Conservation (phyloP, 2,797 vertebrate species). For the Borostomias antarcticus region DNA sequence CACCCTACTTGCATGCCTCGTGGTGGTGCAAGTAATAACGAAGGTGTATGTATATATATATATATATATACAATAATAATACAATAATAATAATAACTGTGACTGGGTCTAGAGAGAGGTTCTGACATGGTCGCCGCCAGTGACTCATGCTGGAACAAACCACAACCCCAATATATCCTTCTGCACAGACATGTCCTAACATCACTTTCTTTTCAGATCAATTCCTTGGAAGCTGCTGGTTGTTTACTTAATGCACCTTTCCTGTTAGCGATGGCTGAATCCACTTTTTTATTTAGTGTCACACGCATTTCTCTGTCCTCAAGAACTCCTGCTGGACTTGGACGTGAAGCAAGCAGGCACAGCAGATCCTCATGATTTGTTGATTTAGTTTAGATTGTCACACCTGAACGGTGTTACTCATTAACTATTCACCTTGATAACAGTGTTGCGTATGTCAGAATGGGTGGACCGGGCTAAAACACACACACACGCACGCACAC, state of each 20-base stretch:
- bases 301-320: neutral
- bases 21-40: too few species aligned
- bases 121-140: too few species aligned
- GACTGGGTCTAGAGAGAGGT: neutral
- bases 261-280: neutral
- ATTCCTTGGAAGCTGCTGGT: neutral
- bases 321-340: neutral
- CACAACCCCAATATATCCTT: neutral
- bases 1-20: too few species aligned
- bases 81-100: too few species aligned
- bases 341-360: too few species aligned
- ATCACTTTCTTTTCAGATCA: neutral
- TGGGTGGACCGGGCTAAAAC: neutral
- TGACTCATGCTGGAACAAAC: neutral
- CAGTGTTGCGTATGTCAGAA: neutral
- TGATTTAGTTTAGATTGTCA: conserved; percentile 8
- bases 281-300: neutral
- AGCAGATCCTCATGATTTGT: neutral
- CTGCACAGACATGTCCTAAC: neutral
- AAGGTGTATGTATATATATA: too few species aligned
- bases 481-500: conserved; percentile 5
- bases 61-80: too few species aligned
- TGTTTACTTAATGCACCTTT: neutral
- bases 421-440: conserved; percentile 16
- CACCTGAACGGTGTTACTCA: conserved; percentile 4